These are phyloP conservation scores for Fragum whitleyi DNA, from an alignment of 2,888 invertebrate species.

Conservation along the genomic window DNA sequence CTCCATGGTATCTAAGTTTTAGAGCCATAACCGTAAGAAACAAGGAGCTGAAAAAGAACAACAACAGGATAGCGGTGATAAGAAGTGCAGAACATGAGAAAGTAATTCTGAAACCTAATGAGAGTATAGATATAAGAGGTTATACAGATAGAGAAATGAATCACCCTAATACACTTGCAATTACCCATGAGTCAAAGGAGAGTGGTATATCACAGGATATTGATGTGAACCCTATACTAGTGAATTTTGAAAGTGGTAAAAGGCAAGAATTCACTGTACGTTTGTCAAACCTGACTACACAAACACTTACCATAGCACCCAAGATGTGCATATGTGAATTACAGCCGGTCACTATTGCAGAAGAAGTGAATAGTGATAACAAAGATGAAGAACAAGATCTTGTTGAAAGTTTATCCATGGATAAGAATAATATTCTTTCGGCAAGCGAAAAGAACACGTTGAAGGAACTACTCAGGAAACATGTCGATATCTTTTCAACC, in stretches of 20 bases:
- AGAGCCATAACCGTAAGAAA: conserved; percentile 13
- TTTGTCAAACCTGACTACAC: not conserved
- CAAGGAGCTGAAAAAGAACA: conserved; percentile 26
- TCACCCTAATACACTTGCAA: not conserved
- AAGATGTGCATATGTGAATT: not conserved
- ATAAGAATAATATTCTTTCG: not conserved
- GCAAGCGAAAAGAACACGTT: not conserved
- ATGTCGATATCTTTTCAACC: not conserved
- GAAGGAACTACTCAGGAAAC: not conserved
- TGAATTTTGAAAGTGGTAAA: not conserved
- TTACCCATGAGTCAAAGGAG: conserved; percentile 11
- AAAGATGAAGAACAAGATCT: not conserved
- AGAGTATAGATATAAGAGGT: conserved; percentile 18
- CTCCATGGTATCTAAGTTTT: conserved; percentile 47
- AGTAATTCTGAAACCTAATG: not conserved
- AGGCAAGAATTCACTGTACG: not conserved
- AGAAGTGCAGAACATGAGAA: conserved; percentile 14
- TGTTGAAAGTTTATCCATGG: not conserved
- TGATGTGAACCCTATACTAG: conserved; percentile 32
- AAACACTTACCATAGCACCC: not conserved
- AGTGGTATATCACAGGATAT: not conserved
- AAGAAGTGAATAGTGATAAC: not conserved
- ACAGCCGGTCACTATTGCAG: not conserved
- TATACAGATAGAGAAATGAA: conserved; percentile 26
- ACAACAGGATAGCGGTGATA: conserved; percentile 22